Evolutionary conservation across 2,888 invertebrate species (phyloP).

Genomic region (Bibio marci): DNA sequence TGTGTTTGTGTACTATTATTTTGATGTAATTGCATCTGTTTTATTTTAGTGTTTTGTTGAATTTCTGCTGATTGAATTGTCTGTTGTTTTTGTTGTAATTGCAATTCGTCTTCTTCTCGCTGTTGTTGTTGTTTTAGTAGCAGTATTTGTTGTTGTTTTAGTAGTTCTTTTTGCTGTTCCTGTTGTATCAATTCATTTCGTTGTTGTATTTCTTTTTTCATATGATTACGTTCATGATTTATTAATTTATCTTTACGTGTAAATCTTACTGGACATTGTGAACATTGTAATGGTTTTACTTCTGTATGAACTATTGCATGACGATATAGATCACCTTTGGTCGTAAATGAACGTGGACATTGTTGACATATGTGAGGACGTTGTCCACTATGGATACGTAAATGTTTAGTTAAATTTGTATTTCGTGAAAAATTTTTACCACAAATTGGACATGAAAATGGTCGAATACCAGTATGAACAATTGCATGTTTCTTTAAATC

Average conservation of each 20-base stretch:
- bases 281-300: conserved; percentile 45
- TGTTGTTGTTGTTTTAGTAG: not conserved
- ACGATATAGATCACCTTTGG: conserved; percentile 44
- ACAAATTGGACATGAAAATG: conserved; percentile 54
- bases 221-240: conserved; percentile 46
- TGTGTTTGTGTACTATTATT: too few species aligned
- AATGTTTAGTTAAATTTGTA: conserved; percentile 58
- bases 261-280: conserved; percentile 47
- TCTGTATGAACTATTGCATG: conserved; percentile 51
- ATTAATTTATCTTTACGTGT: conserved; percentile 49
- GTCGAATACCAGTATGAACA: conserved; percentile 54
- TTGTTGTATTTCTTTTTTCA: not conserved
- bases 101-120: conserved; percentile 7
- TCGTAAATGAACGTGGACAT: conserved; percentile 56
- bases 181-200: not conserved
- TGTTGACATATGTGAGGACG: conserved; percentile 55
- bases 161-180: too few species aligned
- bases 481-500: conserved; percentile 57
- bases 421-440: conserved; percentile 59
- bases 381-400: conserved; percentile 51
- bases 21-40: too few species aligned
- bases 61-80: too few species aligned
- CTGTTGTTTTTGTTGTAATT: too few species aligned
- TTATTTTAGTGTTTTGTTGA: too few species aligned
- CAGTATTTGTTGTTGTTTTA: conserved; percentile 6